Base-by-base conservation (phyloP, 2,113 vertebrate genomes). In the Copsychus sechellarum region DNA sequence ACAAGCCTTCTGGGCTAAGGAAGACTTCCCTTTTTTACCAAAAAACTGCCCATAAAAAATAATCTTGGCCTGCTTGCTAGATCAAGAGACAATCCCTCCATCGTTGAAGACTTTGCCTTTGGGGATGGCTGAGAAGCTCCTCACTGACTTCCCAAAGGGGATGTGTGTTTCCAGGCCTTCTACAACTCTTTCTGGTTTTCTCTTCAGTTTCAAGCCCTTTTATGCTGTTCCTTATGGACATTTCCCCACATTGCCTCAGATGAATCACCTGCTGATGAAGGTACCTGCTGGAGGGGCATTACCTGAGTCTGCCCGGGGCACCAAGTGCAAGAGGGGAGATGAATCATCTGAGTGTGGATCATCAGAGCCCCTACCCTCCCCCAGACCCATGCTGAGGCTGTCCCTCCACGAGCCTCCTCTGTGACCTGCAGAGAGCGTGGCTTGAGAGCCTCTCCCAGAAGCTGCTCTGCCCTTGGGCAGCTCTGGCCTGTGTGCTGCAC, bases 191-290 rank as follows among this genome's bases (percentile, higher is more conserved):
- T 54, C 54, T 71, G 29, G 14, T 86, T 92, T 96, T 86, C 51
- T 58, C 51, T 92, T 93, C 64, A 77, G n/a, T 77, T 90, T 74
- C 60, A 64, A 81, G 43, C 14, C 43, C 18, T 81, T 86, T 93
- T 42, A 47, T 62, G 54, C 50, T 29, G 38, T 28, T 91, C 26
- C 50, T 78, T 25, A 11, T 0, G 20, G 67, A 64, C 31, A 7
- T 67, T 86, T 80, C 38, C 16, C 54, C n/a, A 15, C 43, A 12
- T 13, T 81, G 51, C 43, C 72, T 78, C 51, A 22, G 84, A 79
- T 80, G 66, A 97, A 88, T 92, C 95, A 86, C 42, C 3, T 2
- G 65, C 79, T 33, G 58, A 28, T 82, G 74, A 83, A 88, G 50
- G 42, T 28, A 73, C 78, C 62, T 87, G 34, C 54, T 43, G 26